Evolutionary conservation across 2,888 invertebrate genomes (phyloP).

Genomic region (Acrobasis consociella): DNA sequence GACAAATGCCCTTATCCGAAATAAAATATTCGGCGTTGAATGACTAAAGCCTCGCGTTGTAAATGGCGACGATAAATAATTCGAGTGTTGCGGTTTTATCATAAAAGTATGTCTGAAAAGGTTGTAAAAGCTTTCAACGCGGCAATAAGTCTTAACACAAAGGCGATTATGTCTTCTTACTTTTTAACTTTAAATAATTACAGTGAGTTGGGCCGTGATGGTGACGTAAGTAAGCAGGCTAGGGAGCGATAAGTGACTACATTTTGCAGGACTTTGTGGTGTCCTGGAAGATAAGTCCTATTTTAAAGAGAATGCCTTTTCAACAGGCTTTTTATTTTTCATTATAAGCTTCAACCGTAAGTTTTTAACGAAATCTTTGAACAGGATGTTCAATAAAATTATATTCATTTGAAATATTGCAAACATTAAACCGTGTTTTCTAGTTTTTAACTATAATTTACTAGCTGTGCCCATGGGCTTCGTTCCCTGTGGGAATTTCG

Average conservation of each 20-base stretch:
- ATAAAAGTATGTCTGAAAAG: constrained; percentile 62
- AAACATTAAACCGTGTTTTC: too few relatives aligned
- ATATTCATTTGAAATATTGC: too few relatives aligned
- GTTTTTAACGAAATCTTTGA: too few relatives aligned
- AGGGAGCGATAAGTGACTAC: constrained; percentile 1
- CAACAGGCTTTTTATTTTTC: neutral
- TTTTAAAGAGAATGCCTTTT: neutral
- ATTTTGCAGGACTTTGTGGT: constrained; percentile 2
- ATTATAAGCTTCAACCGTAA: too few relatives aligned
- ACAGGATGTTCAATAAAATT: too few relatives aligned
- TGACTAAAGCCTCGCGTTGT: constrained; percentile 51
- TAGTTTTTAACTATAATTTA: too few relatives aligned
- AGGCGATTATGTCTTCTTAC: constrained; percentile 65
- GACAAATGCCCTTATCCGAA: constrained; percentile 27
- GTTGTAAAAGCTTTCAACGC: constrained; percentile 64
- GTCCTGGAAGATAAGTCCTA: constrained; percentile 4
- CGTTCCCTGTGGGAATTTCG: too few relatives aligned
- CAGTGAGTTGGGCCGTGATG: constrained; percentile 24
- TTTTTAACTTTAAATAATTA: constrained; percentile 55
- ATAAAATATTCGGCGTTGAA: constrained; percentile 46
- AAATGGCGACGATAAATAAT: constrained; percentile 71
- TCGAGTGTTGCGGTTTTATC: constrained; percentile 62
- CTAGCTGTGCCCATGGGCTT: too few relatives aligned
- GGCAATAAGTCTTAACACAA: constrained; percentile 69
- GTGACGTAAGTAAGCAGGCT: constrained; percentile 15